These are phyloP conservation scores for Actinemys pallida DNA, from an alignment of 2,113 vertebrate species.

Conservation along the genomic window DNA sequence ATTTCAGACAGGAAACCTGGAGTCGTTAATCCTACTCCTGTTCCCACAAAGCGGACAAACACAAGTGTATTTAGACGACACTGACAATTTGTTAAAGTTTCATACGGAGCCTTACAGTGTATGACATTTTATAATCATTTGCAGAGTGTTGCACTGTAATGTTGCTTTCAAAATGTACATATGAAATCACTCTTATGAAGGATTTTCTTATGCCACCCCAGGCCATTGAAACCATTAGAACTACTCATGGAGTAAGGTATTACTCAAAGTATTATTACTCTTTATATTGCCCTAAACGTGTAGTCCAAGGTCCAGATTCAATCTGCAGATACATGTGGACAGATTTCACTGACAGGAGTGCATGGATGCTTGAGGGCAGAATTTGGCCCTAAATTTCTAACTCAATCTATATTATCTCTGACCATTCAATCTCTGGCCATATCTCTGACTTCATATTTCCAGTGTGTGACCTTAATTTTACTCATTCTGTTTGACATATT, in stretches of 20 bases:
- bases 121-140: neutral
- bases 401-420: neutral
- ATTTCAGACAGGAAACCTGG: neutral
- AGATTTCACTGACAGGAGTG: neutral
- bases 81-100: neutral
- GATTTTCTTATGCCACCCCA: neutral
- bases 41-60: neutral
- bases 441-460: conserved; percentile 17
- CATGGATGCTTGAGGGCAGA: neutral
- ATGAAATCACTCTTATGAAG: neutral
- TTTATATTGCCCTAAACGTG: neutral
- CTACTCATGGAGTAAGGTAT: neutral
- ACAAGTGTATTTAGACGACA: neutral
- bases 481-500: conserved; percentile 14
- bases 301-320: conserved; percentile 3
- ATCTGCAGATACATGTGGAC: neutral
- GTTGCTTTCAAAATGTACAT: conserved; percentile 31
- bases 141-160: neutral
- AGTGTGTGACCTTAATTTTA: neutral
- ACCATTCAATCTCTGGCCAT: neutral
- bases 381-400: neutral
- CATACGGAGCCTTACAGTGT: conserved; percentile 3
- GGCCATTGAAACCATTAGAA: conserved; percentile 32
- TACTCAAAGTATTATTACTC: conserved; percentile 8
- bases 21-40: neutral